These are phyloP conservation scores for Hydraecia micacea DNA, from an alignment of 2,888 invertebrate genomes.

Conservation along the genomic window DNA sequence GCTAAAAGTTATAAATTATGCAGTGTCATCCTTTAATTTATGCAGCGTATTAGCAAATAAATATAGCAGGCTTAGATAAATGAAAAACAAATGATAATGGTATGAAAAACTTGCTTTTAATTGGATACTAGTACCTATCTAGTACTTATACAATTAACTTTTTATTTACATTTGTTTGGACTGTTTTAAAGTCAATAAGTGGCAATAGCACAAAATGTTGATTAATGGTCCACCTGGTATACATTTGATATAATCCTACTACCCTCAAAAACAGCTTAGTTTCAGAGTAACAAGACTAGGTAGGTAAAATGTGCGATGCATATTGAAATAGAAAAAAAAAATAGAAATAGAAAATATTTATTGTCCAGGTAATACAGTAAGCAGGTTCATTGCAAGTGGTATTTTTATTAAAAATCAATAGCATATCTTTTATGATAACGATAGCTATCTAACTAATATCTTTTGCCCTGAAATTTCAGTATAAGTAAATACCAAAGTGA, in stretches of 20 bases:
- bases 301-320: neutral
- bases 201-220: neutral
- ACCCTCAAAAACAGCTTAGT: neutral
- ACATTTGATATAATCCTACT: neutral
- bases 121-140: neutral
- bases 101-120: neutral
- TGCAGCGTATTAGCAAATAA: neutral
- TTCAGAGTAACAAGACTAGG: neutral
- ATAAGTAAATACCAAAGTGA: neutral
- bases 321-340: too few relatives aligned
- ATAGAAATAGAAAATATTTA: too few relatives aligned
- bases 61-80: neutral
- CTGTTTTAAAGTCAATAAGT: neutral
- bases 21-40: neutral
- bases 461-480: neutral
- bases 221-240: too few relatives aligned
- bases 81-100: neutral
- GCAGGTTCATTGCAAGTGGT: neutral
- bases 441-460: neutral
- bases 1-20: neutral
- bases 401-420: neutral
- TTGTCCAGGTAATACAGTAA: too few relatives aligned
- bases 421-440: neutral
- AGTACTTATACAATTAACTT: neutral
- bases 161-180: neutral